These are phyloP conservation scores for Apteryx mantelli DNA, from an alignment of 2,113 vertebrate species.

Conservation along the genomic window DNA sequence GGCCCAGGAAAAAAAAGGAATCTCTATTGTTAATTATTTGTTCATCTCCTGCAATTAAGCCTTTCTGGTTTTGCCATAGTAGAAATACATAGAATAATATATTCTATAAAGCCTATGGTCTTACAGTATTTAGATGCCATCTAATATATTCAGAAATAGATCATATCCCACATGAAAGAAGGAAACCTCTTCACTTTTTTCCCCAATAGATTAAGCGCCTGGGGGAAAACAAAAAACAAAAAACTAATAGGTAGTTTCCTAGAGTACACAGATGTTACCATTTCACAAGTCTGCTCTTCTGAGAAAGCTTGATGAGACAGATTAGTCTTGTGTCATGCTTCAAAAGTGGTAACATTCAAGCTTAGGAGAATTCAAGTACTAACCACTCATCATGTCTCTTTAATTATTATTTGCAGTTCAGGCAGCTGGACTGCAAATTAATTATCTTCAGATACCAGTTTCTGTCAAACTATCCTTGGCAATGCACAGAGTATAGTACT, in stretches of 20 bases:
- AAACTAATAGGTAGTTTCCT: neutral
- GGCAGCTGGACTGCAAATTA: slow-evolving; percentile 25
- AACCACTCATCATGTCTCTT: slow-evolving; percentile 14
- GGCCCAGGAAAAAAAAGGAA: neutral
- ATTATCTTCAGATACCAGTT: neutral
- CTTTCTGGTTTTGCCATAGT: neutral
- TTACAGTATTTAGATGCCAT: neutral
- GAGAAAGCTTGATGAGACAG: slow-evolving; percentile 19
- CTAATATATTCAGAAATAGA: neutral
- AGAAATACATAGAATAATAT: neutral
- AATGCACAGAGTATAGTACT: neutral
- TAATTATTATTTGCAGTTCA: slow-evolving; percentile 54
- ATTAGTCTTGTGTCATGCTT: slow-evolving; percentile 39
- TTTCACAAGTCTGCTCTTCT: neutral
- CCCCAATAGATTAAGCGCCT: neutral
- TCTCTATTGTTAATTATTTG: neutral
- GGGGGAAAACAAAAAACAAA: neutral
- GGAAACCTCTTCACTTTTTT: neutral
- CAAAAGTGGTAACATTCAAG: slow-evolving; percentile 32
- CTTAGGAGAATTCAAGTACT: slow-evolving; percentile 4
- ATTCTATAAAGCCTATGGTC: neutral
- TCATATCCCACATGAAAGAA: neutral
- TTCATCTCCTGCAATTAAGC: neutral
- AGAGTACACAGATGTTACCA: neutral
- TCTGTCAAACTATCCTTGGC: neutral